Base-by-base conservation (phyloP, 1,140 invertebrate species). In the Atta texana region DNA sequence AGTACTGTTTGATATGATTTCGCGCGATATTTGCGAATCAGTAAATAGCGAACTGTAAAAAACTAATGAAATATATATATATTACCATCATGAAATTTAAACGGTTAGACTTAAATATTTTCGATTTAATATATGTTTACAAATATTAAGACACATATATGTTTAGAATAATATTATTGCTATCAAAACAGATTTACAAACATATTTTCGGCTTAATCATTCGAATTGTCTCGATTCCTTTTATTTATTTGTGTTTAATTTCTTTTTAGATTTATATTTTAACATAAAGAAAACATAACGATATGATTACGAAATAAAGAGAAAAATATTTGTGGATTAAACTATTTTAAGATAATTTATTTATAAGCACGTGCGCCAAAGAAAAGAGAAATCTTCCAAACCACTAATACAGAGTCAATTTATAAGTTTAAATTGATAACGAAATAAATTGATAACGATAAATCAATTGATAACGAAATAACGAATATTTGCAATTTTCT, bases 141-240 rank as follows among this genome's bases (percentile, higher is more conserved):
- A 59, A 82, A 72, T 72, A 71, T 16, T 28, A 28, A 44, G 51
- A 49, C 10, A 44, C n/a, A 21, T 34, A 76, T 39, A 81, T 8
- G 66, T 81, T 82, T 59, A 49, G 14, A 72, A 72, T 72, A 72
- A 24, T 71, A 72, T 24, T 57, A 57, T 72, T 57, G 34, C 10
- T 14, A 21, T n/a, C n/a, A 18, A 55, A 31, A 59, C 66, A 28
- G 44, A 68, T 59, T 34, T 34, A 28, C n/a, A 44, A 68, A 34
- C 4, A 21, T 68, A 53, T 80, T 69, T 55, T 69, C 31, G 5
- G n/a, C 31, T 64, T 34, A 18, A 18, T 68, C 6, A 3, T 18
- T 80, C 1, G 3, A 53, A 55, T 69, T 80, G 64, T 80, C 0
- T 18, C 14, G 0, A 28, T 24, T 1, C 39, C n/a, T 51, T 66